Base-by-base conservation (phyloP, 1,140 invertebrate genomes). In the Hetaerina americana region DNA sequence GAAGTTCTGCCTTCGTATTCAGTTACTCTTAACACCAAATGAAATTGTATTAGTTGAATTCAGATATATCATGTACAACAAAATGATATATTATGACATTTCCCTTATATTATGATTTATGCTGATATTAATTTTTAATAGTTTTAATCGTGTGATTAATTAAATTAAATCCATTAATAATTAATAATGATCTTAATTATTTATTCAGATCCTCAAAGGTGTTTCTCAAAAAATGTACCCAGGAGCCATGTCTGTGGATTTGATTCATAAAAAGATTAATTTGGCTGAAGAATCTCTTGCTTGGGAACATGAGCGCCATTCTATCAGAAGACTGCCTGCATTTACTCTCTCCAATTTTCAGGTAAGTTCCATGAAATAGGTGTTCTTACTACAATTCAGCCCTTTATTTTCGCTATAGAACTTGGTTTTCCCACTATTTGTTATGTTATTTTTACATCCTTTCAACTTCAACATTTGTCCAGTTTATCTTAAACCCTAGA, bases 281-380 rank as follows among this genome's bases (percentile, higher is more conserved):
- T 82, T 98, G n/a, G 94, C 94, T 0, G 94, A 98, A 70, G 93
- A 95, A 71, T 85, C 89, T 71, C 80, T 98, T 28, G 92, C 94
- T 0, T 99, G 97, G 97, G 96, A 99, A 79, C 97, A 99, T 78
- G 97, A 99, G 80, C 84, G 95, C 76, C 99, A 93, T 80, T 96
- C 94, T 78, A 95, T 98, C 76, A 87, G 92, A 73, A 85, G 95
- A 73, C 85, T 98, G 72, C 90, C 94, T 26, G 95, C 95, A 0
- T 91, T 97, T 76, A 98, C 96, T 10, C 75, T 98, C 5, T 97
- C 95, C n/a, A 85, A 86, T 66, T 80, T 93, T 3, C 88, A 90
- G 77, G 82, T 82, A 75, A 74, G 71, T 82, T 80, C n/a, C 81
- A 74, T 66, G 26, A 72, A 73, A 74, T 71, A 66, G n/a, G 66